Evolutionary conservation across 1,140 invertebrate genomes (phyloP).

Genomic region (Cydia fagiglandana): DNA sequence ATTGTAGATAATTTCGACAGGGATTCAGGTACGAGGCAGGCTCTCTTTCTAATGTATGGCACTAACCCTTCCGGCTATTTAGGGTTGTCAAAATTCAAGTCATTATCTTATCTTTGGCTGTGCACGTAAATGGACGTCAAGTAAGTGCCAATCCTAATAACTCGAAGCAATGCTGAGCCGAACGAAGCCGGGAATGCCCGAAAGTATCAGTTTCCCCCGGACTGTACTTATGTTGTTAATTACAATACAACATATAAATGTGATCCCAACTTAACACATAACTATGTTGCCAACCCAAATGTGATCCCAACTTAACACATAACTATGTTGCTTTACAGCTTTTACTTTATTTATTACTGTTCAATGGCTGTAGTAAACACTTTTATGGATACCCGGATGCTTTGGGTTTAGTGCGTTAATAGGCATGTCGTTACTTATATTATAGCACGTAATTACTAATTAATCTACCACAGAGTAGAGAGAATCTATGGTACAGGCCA

Average conservation of each 20-base stretch:
- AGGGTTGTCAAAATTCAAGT: too few species aligned
- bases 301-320: not conserved
- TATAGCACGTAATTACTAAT: conserved; percentile 10
- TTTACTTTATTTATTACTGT: not conserved
- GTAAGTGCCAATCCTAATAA: too few species aligned
- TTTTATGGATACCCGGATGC: conserved; percentile 3
- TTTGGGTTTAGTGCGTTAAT: not conserved
- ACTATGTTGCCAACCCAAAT: not conserved
- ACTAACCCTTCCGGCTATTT: too few species aligned
- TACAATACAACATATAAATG: not conserved
- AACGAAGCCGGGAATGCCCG: too few species aligned
- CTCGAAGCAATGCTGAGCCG: too few species aligned
- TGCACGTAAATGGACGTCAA: too few species aligned
- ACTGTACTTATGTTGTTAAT: not conserved
- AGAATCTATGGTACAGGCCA: too few species aligned
- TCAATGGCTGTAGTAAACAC: not conserved
- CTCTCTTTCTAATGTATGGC: too few species aligned
- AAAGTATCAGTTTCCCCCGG: too few species aligned
- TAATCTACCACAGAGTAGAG: not conserved
- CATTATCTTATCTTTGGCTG: too few species aligned
- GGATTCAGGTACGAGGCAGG: too few species aligned
- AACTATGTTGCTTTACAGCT: conserved; percentile 2
- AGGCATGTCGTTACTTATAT: not conserved
- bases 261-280: not conserved
- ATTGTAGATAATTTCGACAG: too few species aligned